Conservation (phyloP, 2,888 invertebrate species). For the Bellardia pandia region DNA sequence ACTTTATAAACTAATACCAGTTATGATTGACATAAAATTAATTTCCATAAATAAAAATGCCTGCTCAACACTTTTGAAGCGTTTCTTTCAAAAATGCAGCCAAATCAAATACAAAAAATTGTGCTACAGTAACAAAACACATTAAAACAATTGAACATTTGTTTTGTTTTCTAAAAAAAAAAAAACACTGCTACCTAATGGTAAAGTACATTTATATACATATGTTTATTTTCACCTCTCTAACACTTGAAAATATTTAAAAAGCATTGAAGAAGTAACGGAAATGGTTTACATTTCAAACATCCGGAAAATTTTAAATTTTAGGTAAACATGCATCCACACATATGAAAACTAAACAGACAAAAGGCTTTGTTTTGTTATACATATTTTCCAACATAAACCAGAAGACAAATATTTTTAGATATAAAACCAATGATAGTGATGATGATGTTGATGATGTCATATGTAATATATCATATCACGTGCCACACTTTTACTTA, state of each 20-base stretch:
- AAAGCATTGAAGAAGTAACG: slow-evolving; percentile 46
- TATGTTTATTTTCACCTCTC: slow-evolving; percentile 7
- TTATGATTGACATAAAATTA: neutral
- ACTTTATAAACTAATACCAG: neutral
- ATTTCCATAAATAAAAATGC: neutral
- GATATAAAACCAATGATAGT: neutral
- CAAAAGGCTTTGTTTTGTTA: slow-evolving; percentile 50
- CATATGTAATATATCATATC: slow-evolving; percentile 46
- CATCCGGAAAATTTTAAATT: slow-evolving; percentile 64
- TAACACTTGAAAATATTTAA: slow-evolving; percentile 9
- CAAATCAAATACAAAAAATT: neutral
- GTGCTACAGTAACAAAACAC: neutral
- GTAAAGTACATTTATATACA: neutral
- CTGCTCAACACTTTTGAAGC: neutral
- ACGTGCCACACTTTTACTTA: slow-evolving; percentile 45
- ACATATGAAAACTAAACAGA: slow-evolving; percentile 32
- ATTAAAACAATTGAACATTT: neutral
- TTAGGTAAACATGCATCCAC: slow-evolving; percentile 3
- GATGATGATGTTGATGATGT: slow-evolving; percentile 53
- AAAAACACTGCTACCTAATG: neutral
- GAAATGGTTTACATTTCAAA: slow-evolving; percentile 55
- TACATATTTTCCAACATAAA: slow-evolving; percentile 25
- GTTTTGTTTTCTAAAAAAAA: neutral
- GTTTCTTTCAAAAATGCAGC: neutral
- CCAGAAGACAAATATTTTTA: slow-evolving; percentile 26